phyloP scores from a whole-genome alignment of 2,113 vertebrate genomes.

The Poeciliopsis retropinna region DNA sequence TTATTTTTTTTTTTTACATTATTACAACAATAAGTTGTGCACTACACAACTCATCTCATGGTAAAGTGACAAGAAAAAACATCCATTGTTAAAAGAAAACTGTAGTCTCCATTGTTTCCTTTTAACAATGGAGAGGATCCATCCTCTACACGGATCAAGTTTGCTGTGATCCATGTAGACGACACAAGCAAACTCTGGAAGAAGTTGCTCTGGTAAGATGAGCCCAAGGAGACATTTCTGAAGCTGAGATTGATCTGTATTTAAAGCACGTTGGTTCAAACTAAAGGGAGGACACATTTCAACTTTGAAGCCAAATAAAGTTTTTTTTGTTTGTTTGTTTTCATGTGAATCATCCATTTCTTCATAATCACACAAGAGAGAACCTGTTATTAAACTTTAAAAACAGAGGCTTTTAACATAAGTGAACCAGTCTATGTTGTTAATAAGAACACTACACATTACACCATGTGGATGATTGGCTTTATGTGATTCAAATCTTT shows the following conservation, averaged over 20 bases:
- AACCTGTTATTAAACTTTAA: conserved; percentile 39
- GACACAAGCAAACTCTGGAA: neutral
- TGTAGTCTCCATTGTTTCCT: neutral
- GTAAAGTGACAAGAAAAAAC: neutral
- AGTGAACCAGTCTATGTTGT: conserved; percentile 26
- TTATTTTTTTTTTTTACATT: too few relatives aligned
- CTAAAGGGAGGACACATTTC: conserved; percentile 64
- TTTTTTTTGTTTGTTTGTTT: conserved; percentile 36
- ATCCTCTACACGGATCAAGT: too few relatives aligned
- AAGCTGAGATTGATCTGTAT: conserved; percentile 63
- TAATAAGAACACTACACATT: conserved; percentile 50
- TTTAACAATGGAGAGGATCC: too few relatives aligned
- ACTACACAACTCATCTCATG: neutral
- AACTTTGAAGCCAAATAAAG: conserved; percentile 61
- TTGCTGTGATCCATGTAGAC: neutral
- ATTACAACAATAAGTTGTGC: too few relatives aligned
- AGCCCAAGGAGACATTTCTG: conserved; percentile 41
- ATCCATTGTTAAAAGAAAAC: neutral
- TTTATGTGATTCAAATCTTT: conserved; percentile 69
- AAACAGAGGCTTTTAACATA: conserved; percentile 21
- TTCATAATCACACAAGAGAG: conserved; percentile 50
- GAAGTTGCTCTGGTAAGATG: neutral
- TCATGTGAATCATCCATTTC: conserved; percentile 40
- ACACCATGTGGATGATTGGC: conserved; percentile 34
- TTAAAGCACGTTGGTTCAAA: conserved; percentile 66